These are phyloP conservation scores for Apotomis turbidana DNA, from an alignment of 2,888 invertebrate species.

Conservation along the genomic window DNA sequence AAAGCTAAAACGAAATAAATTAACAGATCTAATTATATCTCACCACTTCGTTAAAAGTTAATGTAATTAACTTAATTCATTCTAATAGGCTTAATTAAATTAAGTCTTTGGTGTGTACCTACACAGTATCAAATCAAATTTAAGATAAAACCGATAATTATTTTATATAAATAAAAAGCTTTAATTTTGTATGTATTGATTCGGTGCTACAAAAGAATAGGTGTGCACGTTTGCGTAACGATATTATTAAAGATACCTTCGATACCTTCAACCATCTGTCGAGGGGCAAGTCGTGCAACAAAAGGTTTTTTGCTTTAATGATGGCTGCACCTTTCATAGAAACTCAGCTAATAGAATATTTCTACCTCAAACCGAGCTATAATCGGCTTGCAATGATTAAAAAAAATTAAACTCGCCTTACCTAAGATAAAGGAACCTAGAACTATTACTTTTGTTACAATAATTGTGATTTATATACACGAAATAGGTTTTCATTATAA, in stretches of 20 bases:
- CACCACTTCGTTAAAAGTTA: neutral
- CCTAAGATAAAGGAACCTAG: too few species aligned
- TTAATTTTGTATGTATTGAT: neutral
- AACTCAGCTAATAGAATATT: constrained; percentile 10
- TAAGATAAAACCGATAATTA: too few species aligned
- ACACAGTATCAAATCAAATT: too few species aligned
- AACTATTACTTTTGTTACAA: too few species aligned
- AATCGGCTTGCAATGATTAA: constrained; percentile 44
- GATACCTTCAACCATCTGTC: constrained; percentile 60
- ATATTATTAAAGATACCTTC: constrained; percentile 49
- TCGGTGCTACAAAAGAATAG: neutral
- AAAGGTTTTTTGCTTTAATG: constrained; percentile 57
- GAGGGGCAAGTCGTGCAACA: constrained; percentile 56
- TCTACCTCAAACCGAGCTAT: constrained; percentile 46
- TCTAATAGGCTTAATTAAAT: neutral
- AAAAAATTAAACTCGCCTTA: too few species aligned
- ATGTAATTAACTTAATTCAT: neutral
- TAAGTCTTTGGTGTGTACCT: neutral
- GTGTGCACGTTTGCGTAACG: constrained; percentile 40
- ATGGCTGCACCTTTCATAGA: constrained; percentile 56
- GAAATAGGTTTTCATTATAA: too few species aligned
- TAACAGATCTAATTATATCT: too few species aligned
- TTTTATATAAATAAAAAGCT: too few species aligned
- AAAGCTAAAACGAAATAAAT: too few species aligned
- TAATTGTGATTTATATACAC: too few species aligned